Conservation (phyloP, 2,113 vertebrate species). For the Brachyistius frenatus region DNA sequence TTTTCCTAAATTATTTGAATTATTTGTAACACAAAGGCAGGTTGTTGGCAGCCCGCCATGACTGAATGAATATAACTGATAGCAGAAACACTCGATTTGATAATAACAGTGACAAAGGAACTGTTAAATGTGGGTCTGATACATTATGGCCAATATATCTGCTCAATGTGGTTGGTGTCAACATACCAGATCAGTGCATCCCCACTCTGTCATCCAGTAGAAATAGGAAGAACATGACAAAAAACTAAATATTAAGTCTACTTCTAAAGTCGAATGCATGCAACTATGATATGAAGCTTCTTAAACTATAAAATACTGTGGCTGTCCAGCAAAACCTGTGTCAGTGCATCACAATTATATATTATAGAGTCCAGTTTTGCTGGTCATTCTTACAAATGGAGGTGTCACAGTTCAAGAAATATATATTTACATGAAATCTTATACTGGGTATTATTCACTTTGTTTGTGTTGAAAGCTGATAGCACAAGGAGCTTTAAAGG, state of each 20-base stretch:
- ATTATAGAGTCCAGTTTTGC: not conserved
- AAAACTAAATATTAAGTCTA: not conserved
- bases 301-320: not conserved
- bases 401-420: slow-evolving; percentile 5
- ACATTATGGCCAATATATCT: no score
- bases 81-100: no score
- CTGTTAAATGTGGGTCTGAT: no score
- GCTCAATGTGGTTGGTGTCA: no score
- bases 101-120: no score
- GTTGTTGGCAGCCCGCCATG: no score
- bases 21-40: no score
- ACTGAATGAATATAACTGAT: no score
- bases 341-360: not conserved
- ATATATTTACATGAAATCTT: not conserved
- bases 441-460: not conserved
- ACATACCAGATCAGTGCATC: no score
- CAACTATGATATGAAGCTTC: not conserved
- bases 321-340: not conserved
- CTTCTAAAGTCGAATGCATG: not conserved
- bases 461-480: slow-evolving; percentile 6
- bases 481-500: not conserved
- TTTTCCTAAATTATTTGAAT: no score
- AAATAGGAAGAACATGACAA: not conserved
- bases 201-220: no score
- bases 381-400: slow-evolving; percentile 3